These are phyloP conservation scores for Eira barbara DNA, from an alignment of 2,113 vertebrate species.

Conservation along the genomic window DNA sequence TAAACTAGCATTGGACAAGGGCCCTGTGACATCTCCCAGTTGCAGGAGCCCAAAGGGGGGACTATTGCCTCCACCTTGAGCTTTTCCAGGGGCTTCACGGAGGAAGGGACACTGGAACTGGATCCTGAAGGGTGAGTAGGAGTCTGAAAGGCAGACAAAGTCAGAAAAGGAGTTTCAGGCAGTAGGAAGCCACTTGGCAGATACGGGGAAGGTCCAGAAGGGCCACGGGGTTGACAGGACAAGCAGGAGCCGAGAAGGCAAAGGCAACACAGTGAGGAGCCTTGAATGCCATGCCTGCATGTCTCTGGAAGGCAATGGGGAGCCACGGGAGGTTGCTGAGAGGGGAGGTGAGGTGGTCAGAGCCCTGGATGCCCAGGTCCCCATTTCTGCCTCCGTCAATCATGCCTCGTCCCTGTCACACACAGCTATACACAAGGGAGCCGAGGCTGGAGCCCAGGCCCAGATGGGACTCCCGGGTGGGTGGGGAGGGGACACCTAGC, in stretches of 20 bases:
- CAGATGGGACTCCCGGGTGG: background rate
- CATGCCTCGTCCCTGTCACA: background rate
- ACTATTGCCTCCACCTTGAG: background rate
- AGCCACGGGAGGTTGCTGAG: background rate
- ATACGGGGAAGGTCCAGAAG: background rate
- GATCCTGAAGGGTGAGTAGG: background rate
- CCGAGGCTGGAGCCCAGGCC: background rate
- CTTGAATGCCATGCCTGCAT: background rate
- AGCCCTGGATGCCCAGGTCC: background rate
- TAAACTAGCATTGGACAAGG: background rate
- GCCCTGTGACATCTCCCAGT: background rate
- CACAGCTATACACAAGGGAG: background rate
- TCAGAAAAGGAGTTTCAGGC: background rate
- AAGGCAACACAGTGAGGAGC: background rate
- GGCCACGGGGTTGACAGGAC: background rate
- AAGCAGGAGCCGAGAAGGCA: background rate
- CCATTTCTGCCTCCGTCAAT: background rate
- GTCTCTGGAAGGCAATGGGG: background rate
- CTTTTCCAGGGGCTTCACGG: background rate
- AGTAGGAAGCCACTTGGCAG: background rate
- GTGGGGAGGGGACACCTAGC: slow-evolving; percentile 32
- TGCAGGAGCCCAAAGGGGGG: background rate
- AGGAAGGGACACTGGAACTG: background rate
- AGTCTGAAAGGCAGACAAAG: background rate
- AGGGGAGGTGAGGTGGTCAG: background rate